phyloP scores from a whole-genome alignment of 2,797 vertebrate species.

The Lepilemur ruficaudatus region DNA sequence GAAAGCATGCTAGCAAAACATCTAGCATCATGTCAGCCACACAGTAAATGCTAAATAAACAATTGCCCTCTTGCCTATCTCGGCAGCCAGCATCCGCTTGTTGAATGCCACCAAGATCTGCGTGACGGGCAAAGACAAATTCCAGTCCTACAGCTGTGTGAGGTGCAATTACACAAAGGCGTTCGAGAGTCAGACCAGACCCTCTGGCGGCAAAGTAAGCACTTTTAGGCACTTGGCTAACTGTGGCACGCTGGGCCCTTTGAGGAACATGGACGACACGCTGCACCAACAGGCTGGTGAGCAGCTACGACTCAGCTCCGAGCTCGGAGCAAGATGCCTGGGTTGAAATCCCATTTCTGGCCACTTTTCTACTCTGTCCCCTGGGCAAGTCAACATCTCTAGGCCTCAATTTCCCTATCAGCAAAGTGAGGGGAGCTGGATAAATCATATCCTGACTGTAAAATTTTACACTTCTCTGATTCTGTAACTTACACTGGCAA shows the following conservation, averaged over 20 bases:
- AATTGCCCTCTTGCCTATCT: background rate
- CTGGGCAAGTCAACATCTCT: background rate
- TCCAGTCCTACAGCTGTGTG: constrained; percentile 56
- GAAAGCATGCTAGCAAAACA: background rate
- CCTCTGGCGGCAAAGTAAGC: constrained; percentile 70
- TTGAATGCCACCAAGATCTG: constrained; percentile 81
- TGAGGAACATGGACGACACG: background rate
- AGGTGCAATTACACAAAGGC: constrained; percentile 75
- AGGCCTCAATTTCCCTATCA: background rate
- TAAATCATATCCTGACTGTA: background rate
- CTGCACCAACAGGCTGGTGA: background rate
- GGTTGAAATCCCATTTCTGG: background rate
- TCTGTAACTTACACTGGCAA: background rate
- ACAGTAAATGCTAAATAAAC: background rate
- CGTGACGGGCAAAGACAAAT: constrained; percentile 31
- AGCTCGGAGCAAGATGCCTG: background rate
- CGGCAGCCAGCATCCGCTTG: constrained; percentile 74
- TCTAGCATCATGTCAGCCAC: background rate
- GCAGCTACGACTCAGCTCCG: background rate
- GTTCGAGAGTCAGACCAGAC: constrained; percentile 71
- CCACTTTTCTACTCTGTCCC: background rate
- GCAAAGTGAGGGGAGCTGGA: background rate
- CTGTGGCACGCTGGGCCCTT: background rate
- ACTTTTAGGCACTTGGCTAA: background rate
- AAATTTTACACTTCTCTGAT: background rate